phyloP scores from a whole-genome alignment of 2,113 vertebrate genomes.

The Eudyptes chrysolophus region DNA sequence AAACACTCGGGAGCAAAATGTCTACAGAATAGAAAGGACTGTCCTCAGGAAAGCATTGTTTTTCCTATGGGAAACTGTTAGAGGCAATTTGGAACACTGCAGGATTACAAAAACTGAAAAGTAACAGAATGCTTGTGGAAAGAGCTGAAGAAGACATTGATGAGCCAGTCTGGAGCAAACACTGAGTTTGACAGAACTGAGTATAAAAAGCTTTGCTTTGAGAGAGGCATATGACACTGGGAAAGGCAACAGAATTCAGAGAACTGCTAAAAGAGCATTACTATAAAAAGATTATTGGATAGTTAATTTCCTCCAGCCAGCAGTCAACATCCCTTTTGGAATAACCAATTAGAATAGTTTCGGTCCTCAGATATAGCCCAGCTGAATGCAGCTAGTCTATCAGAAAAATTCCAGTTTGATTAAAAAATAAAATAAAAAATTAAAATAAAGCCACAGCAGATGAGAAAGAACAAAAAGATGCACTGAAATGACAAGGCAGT shows the following conservation, averaged over 20 bases:
- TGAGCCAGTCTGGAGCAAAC: neutral
- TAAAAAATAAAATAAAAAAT: neutral
- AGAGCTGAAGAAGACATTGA: neutral
- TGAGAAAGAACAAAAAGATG: neutral
- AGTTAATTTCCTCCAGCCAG: neutral
- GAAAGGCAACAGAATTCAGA: neutral
- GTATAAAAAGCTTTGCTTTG: neutral
- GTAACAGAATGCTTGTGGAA: neutral
- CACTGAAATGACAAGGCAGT: neutral
- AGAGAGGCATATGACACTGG: neutral
- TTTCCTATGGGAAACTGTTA: neutral
- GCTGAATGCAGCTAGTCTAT: neutral
- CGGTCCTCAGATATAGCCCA: neutral
- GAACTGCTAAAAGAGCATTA: neutral
- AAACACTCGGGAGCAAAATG: neutral
- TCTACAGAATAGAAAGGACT: neutral
- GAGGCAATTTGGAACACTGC: neutral
- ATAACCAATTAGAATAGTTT: neutral
- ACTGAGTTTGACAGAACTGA: neutral
- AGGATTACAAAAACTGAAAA: neutral
- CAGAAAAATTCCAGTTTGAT: neutral
- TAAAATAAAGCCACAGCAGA: neutral
- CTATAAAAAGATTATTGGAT: neutral
- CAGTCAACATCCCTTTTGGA: neutral
- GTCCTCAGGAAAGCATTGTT: neutral